Evolutionary conservation across 2,888 invertebrate species (phyloP), one percentile per base, ranked within the genome.

Genomic region (Chromoteleia sp.): DNA sequence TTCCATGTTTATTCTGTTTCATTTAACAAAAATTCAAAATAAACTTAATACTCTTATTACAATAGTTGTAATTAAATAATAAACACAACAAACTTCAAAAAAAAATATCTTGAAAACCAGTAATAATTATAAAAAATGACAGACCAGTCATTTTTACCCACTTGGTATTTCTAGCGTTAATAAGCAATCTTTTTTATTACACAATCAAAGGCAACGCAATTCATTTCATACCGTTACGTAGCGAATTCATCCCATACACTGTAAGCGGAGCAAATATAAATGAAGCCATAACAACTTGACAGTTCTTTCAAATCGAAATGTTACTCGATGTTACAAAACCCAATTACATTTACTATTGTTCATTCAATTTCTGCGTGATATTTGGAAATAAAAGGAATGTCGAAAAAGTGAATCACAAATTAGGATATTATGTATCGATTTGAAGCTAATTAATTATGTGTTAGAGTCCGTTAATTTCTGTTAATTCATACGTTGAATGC

Each of bases 221-320:
- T 39, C 1, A 17, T 21, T 17, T 56, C 19, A 21, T 10, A 36
- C 5, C 25, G 39, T 48, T 36, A 54, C 25, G 39, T 0, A 1
- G 7, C 5, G 39, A 15, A 41, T 41, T 33, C 15, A 10, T 17
- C 68, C 4, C 2, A 10, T 19, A 56, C 43, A 65, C 15, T 56
- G 29, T 19, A 50, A 48, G 29, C 19, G 7, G 8, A 19, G 58
- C 54, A 67, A 67, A 67, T 63, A 67, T 58, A 75, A 75, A 67
- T 36, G 67, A 75, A 75, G 67, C 75, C 67, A 36, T 67, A 58
- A 50, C 21, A 43, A 43, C 19, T n/a, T 29, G 43, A 39, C 36
- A 36, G 12, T 48, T 41, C 33, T 41, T 67, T 48, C 3, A 65
- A 36, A 56, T 29, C 41, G 50, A 45, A 33, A 8, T 48, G 74